A percentile compares a stretch with the other conserved stretches of the same genome.
Conservation (phyloP, 2,888 invertebrate species). For the Halictus ligatus region DNA sequence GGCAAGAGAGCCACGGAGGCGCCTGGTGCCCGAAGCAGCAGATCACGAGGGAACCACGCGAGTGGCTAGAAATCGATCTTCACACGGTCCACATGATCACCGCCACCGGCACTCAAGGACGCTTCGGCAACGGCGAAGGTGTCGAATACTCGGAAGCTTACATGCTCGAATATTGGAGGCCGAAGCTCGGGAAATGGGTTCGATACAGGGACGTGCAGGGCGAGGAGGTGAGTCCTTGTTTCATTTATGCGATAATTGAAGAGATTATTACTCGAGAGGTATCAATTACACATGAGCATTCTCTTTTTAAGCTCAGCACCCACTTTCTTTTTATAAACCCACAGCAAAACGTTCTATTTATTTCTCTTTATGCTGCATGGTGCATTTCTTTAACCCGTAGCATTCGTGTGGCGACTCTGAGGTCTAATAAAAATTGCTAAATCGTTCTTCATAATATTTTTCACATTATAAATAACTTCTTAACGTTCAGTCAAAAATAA, state of each 20-base stretch:
- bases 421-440: rapidly evolving
- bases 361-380: neutral
- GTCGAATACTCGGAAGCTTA: constrained; percentile 94
- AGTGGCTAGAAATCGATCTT: constrained; percentile 93
- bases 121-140: constrained; percentile 96
- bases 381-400: neutral
- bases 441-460: neutral
- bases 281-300: constrained; percentile 12
- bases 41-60: constrained; percentile 91
- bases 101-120: constrained; percentile 92
- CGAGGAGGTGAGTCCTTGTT: constrained; percentile 88
- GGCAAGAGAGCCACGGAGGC: constrained; percentile 93
- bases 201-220: constrained; percentile 91
- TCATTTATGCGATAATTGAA: constrained; percentile 36
- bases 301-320: neutral
- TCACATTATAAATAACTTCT: neutral
- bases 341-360: neutral
- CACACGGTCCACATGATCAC: constrained; percentile 92
- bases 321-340: neutral
- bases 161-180: constrained; percentile 93
- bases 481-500: neutral
- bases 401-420: neutral
- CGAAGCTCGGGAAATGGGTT: constrained; percentile 92
- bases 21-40: constrained; percentile 96
- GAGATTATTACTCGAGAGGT: neutral